Evolutionary conservation across 1,140 invertebrate genomes (phyloP).

Genomic region (Anastatus disparis): DNA sequence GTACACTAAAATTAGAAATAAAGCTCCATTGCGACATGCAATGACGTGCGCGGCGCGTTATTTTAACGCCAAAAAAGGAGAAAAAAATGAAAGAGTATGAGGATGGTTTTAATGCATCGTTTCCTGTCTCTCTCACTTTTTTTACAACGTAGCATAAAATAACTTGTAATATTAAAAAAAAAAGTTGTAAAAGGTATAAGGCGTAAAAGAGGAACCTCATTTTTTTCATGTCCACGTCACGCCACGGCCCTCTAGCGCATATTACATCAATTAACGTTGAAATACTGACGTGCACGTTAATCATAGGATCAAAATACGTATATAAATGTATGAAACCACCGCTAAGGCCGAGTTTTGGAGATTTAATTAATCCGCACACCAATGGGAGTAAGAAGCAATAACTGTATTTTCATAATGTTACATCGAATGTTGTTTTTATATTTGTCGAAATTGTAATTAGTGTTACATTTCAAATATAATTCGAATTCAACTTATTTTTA

Average conservation of each 20-base stretch:
- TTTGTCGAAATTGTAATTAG: too few species aligned
- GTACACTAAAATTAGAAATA: too few species aligned
- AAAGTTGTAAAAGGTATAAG: neutral
- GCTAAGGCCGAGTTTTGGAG: neutral
- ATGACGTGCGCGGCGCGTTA: neutral
- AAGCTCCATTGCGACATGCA: too few species aligned
- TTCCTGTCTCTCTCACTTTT: too few species aligned
- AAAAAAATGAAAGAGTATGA: too few species aligned
- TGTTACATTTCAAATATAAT: too few species aligned
- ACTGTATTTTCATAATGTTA: too few species aligned
- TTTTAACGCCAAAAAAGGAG: neutral
- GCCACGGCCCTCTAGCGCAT: neutral
- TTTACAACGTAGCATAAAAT: neutral
- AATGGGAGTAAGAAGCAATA: neutral
- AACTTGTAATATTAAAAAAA: constrained; percentile 12
- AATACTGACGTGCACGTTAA: constrained; percentile 11
- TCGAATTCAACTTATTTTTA: too few species aligned
- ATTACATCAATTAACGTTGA: constrained; percentile 22
- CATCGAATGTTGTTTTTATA: too few species aligned
- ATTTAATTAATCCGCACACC: neutral
- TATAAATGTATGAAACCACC: neutral
- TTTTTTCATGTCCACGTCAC: constrained; percentile 15
- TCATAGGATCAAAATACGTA: constrained; percentile 16
- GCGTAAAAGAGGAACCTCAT: too few species aligned
- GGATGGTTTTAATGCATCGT: too few species aligned